phyloP scores from a whole-genome alignment of 2,888 invertebrate genomes.

The Antheraea assamensis region DNA sequence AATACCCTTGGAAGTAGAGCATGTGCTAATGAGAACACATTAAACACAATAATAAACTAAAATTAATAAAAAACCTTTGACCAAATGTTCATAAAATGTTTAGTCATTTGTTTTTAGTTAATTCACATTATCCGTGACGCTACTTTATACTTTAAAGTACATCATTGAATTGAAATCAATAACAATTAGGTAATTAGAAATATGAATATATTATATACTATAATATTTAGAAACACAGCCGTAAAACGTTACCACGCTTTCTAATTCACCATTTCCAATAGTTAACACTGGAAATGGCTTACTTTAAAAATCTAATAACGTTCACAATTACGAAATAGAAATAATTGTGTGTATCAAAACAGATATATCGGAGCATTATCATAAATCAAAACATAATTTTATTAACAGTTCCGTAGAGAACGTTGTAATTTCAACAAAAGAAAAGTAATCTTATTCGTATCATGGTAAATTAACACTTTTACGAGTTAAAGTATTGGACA shows the following conservation, averaged over 20 bases:
- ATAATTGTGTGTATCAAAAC: background rate
- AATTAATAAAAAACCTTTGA: background rate
- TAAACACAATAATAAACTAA: background rate
- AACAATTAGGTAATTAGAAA: background rate
- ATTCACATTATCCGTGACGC: background rate
- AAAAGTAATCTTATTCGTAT: constrained; percentile 35
- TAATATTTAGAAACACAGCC: background rate
- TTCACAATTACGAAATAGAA: background rate
- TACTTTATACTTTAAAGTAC: background rate
- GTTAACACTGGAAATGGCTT: background rate
- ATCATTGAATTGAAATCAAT: background rate
- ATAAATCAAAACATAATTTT: constrained; percentile 15
- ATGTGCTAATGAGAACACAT: background rate
- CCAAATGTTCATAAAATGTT: background rate
- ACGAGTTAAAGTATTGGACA: constrained; percentile 42
- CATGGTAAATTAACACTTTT: constrained; percentile 38
- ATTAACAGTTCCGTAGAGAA: constrained; percentile 12
- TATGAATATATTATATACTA: background rate
- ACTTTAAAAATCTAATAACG: background rate
- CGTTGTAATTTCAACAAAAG: constrained; percentile 35
- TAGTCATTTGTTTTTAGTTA: background rate
- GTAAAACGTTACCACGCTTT: background rate
- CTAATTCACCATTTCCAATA: background rate
- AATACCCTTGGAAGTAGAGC: background rate
- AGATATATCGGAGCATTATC: background rate